Evolutionary conservation across 2,113 vertebrate genomes (phyloP).

Genomic region (Rhinogobius similis): DNA sequence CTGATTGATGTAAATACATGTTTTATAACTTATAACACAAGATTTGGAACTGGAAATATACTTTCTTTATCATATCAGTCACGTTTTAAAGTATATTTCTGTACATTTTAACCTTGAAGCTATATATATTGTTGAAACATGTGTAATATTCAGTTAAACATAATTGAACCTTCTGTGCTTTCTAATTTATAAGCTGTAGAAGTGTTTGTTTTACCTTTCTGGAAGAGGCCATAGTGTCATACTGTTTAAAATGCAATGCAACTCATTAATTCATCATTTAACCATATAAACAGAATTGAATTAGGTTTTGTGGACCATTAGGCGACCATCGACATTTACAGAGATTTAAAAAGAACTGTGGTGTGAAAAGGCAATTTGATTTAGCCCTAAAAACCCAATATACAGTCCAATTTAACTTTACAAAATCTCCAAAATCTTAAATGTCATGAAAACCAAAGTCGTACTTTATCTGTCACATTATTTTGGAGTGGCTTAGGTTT

Average conservation of each 20-base stretch:
- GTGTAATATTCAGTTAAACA: too few species aligned
- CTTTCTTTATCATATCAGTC: not conserved
- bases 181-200: not conserved
- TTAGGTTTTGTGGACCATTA: too few species aligned
- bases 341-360: too few species aligned
- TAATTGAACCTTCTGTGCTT: not conserved
- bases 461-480: not conserved
- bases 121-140: not conserved
- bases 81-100: not conserved
- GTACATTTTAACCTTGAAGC: not conserved
- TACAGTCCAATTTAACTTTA: not conserved
- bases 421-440: not conserved
- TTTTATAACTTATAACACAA: conserved; percentile 1
- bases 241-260: too few species aligned
- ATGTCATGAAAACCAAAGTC: not conserved
- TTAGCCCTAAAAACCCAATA: not conserved
- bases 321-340: too few species aligned
- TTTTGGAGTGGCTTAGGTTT: not conserved
- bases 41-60: not conserved
- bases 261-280: too few species aligned
- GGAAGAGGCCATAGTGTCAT: too few species aligned
- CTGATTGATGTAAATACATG: conserved; percentile 8
- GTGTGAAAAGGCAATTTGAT: too few species aligned
- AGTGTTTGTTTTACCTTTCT: too few species aligned
- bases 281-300: too few species aligned